These are phyloP conservation scores for Andricus curvator DNA, from an alignment of 2,888 invertebrate genomes.

Conservation along the genomic window DNA sequence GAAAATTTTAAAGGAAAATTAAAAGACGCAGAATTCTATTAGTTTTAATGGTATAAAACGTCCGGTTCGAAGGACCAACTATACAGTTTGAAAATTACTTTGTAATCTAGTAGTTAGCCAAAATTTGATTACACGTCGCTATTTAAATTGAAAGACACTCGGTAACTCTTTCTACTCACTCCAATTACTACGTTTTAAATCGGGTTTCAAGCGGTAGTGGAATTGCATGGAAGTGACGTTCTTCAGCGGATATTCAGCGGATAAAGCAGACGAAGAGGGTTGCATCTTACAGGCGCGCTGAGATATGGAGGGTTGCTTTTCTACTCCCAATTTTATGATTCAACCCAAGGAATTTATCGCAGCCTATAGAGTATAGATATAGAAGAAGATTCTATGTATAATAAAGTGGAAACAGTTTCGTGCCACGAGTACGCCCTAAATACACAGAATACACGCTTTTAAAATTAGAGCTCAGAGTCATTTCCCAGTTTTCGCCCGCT, in stretches of 20 bases:
- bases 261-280: background rate
- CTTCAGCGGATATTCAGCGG: no score
- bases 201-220: background rate
- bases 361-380: background rate
- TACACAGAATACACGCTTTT: background rate
- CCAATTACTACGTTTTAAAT: background rate
- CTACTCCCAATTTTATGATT: background rate
- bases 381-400: background rate
- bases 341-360: background rate
- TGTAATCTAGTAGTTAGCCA: no score
- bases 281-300: background rate
- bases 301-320: background rate
- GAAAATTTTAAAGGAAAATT: no score
- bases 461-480: no score
- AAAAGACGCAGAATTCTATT: no score
- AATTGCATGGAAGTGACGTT: background rate
- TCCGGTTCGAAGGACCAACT: no score
- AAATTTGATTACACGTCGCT: no score
- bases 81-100: no score
- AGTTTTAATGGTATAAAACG: no score
- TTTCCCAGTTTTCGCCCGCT: no score
- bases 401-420: background rate
- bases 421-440: background rate
- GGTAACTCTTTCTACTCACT: background rate
- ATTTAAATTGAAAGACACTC: background rate